Evolutionary conservation across 2,113 vertebrate species (phyloP), one percentile per base, ranked within the genome.

Genomic region (Pantherophis guttatus): DNA sequence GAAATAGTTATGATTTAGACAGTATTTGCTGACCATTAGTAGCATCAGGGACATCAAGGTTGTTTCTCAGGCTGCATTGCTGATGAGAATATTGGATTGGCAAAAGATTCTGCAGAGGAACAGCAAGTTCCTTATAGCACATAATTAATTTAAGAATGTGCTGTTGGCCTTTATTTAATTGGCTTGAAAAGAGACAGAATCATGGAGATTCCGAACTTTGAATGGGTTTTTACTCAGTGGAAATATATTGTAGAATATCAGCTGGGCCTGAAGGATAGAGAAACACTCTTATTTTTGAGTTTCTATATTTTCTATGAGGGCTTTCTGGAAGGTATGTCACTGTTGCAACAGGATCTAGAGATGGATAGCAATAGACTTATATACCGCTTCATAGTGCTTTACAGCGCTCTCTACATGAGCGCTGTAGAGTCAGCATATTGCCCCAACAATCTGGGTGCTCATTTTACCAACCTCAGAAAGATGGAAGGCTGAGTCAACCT

Each of bases 21-120:
- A 90, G 53, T 86, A 93, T 5, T 92, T 95, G 94, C 57, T 93
- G 58, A 92, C 48, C 89, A n/a, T 59, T 89, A 59, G 39, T 59
- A 89, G 17, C 9, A 70, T 70, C 12, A n/a, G 58, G 59, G 62
- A 53, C 8, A n/a, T 65, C 29, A 33, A 24, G 8, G 62, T 75
- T 75, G 54, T 75, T 75, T 33, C 50, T 33, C 62, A 81, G n/a
- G 50, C 50, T 15, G 50, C 26, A 33, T 33, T 62, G 52, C 62
- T 54, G 15, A 15, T 19, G 29, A 29, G 70, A 50, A 29, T 90
- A 21, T 75, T 90, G 58, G 39, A 62, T 62, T 62, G 57, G 57
- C 23, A 89, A 44, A 19, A 11, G 23, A 89, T 29, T 89, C 39
- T 48, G 24, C 39, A 62, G 10, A 59, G 8, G 44, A 23, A 89